Evolutionary conservation across 2,113 vertebrate species (phyloP).

Genomic region (Meles meles): DNA sequence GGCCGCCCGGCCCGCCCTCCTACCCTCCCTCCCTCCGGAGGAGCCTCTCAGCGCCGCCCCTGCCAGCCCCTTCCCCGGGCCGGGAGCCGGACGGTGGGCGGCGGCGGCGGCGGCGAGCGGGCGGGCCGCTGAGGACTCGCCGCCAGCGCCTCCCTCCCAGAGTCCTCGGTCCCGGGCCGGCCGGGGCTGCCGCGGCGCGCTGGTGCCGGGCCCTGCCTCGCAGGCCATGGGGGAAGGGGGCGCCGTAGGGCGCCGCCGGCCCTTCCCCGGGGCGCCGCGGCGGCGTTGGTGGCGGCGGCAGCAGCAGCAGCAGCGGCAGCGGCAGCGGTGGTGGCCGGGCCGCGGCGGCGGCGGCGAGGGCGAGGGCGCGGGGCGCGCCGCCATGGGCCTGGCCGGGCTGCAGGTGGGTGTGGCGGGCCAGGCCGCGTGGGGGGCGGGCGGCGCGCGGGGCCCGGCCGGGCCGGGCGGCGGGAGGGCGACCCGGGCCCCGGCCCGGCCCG

Average conservation of each 20-base stretch:
- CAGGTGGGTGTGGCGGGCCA: slow-evolving; percentile 65
- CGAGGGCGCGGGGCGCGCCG: slow-evolving; percentile 44
- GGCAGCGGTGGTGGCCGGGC: slow-evolving; percentile 60
- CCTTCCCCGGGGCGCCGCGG: slow-evolving; percentile 74
- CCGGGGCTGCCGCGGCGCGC: slow-evolving; percentile 15
- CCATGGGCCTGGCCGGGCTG: slow-evolving; percentile 65
- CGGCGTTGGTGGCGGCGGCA: slow-evolving; percentile 67
- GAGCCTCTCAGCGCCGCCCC: slow-evolving; percentile 49
- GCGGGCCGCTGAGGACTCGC: slow-evolving; percentile 22
- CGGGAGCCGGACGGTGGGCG: slow-evolving; percentile 39
- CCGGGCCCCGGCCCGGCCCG: too few relatives aligned
- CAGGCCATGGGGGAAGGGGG: slow-evolving; percentile 71
- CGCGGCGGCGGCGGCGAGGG: slow-evolving; percentile 3
- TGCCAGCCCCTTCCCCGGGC: slow-evolving; percentile 29
- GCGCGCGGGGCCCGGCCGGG: too few relatives aligned
- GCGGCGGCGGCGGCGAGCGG: not conserved
- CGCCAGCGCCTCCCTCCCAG: slow-evolving; percentile 27
- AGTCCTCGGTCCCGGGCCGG: slow-evolving; percentile 30
- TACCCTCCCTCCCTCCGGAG: not conserved
- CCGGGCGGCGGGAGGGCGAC: too few relatives aligned
- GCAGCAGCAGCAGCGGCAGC: slow-evolving; percentile 54
- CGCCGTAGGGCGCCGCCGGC: slow-evolving; percentile 72
- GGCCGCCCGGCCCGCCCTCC: not conserved
- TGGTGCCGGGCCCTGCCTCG: slow-evolving; percentile 52
- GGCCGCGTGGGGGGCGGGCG: slow-evolving; percentile 31